phyloP scores from a whole-genome alignment of 2,888 invertebrate species.

The Caenorhabditis macrosperma region DNA sequence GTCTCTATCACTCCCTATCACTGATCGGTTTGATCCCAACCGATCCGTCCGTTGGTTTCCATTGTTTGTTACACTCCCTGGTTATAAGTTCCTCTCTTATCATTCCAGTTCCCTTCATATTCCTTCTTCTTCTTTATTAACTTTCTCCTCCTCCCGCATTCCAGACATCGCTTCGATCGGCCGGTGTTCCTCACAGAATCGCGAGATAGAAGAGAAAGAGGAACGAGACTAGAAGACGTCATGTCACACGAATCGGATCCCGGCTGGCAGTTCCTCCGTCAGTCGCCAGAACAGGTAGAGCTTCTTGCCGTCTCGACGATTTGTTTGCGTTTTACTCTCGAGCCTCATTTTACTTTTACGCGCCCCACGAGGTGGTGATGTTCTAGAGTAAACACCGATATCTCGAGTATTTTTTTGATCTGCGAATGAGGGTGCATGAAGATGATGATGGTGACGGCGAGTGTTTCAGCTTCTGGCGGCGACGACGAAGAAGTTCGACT shows the following conservation, averaged over 20 bases:
- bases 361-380: constrained; percentile 28
- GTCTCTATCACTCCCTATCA: too few species aligned
- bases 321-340: constrained; percentile 37
- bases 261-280: constrained; percentile 79
- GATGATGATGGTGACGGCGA: too few species aligned
- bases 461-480: constrained; percentile 70
- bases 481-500: constrained; percentile 84
- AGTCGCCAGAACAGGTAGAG: constrained; percentile 77
- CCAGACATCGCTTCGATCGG: constrained; percentile 49
- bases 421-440: too few species aligned
- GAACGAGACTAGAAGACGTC: constrained; percentile 16
- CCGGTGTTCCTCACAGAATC: constrained; percentile 40
- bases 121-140: background rate
- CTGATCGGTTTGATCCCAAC: too few species aligned
- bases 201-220: constrained; percentile 10
- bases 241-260: constrained; percentile 74
- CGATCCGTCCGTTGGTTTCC: too few species aligned
- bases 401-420: constrained; percentile 50
- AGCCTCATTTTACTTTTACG: constrained; percentile 28
- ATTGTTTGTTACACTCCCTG: background rate
- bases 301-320: background rate
- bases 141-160: constrained; percentile 17
- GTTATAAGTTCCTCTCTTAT: background rate
- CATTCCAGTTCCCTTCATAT: too few species aligned
- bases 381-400: constrained; percentile 51